Base-by-base conservation (phyloP, 1,140 invertebrate species). In the Vollenhovia emeryi region DNA sequence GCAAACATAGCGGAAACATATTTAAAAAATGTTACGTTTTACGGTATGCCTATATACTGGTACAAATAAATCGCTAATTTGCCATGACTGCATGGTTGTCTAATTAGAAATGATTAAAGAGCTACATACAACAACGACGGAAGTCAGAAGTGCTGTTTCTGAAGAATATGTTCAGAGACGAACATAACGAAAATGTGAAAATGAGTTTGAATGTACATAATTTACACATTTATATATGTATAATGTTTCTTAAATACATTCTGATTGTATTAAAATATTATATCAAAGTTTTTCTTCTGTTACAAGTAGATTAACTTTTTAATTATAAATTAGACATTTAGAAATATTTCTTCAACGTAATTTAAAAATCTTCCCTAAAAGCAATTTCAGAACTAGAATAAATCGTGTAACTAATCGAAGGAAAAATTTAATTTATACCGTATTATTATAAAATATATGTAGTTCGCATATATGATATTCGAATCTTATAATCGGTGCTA, bases 401-500 rank as follows among this genome's bases (percentile, higher is more conserved):
- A n/a, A n/a, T n/a, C n/a, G n/a, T n/a, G n/a, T n/a, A n/a, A n/a
- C n/a, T 18, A 76, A 73, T 73, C 15, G 9, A 50, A 79, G 40
- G 27, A 66, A 78, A 78, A 8, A 43, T 30, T 50, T 21, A 66
- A 79, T 33, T 45, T 27, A 66, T 6, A 36, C n/a, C 9, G 9
- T 64, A 13, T 40, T 40, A 64, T 64, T 30, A 11, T 33, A 36
- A 66, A 0, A 50, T 50, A 50, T 64, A 24, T 33, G 24, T 4
- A 15, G 13, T 7, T 64, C 13, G 1, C 13, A n/a, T 40, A 43
- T 59, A 45, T 45, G 33, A 13, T 24, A 24, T 85, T 66, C n/a
- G 33, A 64, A 21, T 84, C 8, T 76, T 50, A 8, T 24, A 66
- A 48, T 11, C 64, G 24, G 6, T 68, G 57, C 84, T 89, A 86